Evolutionary conservation across 2,888 invertebrate genomes (phyloP).

Genomic region (Phytoseiulus persimilis): DNA sequence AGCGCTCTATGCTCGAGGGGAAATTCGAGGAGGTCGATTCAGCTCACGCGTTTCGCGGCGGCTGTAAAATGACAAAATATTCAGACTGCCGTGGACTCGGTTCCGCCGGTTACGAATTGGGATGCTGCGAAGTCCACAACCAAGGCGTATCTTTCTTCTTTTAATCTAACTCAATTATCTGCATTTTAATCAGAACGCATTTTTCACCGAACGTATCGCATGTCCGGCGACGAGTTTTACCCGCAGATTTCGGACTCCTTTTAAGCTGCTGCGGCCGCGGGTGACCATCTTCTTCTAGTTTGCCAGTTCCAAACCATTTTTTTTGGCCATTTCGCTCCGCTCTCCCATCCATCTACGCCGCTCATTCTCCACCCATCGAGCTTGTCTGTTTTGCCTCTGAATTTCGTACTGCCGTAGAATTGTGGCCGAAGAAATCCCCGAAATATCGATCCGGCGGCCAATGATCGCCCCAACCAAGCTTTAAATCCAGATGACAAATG

Average conservation of each 20-base stretch:
- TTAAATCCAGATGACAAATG: too few relatives aligned
- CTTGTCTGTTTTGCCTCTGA: too few relatives aligned
- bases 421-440: too few relatives aligned
- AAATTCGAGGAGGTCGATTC: too few relatives aligned
- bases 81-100: background rate
- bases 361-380: background rate
- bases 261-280: background rate
- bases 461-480: too few relatives aligned
- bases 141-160: background rate
- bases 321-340: background rate
- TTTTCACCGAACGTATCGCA: background rate
- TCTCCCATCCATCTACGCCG: too few relatives aligned
- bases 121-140: background rate
- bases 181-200: background rate
- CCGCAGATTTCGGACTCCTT: background rate
- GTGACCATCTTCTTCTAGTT: background rate
- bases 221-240: background rate
- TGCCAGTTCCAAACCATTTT: background rate
- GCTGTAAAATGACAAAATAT: background rate
- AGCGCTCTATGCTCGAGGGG: too few relatives aligned
- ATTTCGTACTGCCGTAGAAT: too few relatives aligned
- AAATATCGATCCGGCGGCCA: too few relatives aligned
- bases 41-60: background rate
- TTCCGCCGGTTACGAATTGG: background rate
- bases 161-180: background rate